Evolutionary conservation across 2,797 vertebrate genomes (phyloP).

Genomic region (Valencia hispanica): DNA sequence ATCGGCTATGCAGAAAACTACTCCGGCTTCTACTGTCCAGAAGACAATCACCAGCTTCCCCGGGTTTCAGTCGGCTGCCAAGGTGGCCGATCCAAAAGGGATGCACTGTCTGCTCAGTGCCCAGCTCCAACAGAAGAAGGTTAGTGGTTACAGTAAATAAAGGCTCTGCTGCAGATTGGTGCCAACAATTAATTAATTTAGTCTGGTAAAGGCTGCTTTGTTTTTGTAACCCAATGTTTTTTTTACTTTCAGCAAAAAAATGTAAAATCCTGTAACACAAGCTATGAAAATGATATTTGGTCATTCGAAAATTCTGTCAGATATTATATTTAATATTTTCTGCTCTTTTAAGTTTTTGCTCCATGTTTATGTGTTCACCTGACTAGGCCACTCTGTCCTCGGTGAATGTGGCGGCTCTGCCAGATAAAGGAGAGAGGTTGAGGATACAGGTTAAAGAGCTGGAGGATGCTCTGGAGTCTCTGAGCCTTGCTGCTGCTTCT

Average conservation of each 20-base stretch:
- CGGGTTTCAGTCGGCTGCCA: conserved; percentile 65
- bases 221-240: too few species aligned
- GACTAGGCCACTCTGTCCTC: conserved; percentile 84
- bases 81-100: conserved; percentile 54
- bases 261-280: background rate
- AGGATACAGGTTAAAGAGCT: conserved; percentile 88
- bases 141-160: conserved; percentile 44
- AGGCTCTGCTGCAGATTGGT: background rate
- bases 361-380: background rate
- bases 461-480: conserved; percentile 83
- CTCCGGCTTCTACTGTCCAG: conserved; percentile 61
- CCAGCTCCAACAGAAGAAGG: conserved; percentile 92
- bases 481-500: conserved; percentile 76
- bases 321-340: background rate
- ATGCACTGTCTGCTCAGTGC: conserved; percentile 76
- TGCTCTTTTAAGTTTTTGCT: background rate
- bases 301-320: background rate
- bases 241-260: background rate
- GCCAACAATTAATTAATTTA: background rate
- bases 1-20: conserved; percentile 56
- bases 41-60: conserved; percentile 74
- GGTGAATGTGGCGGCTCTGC: conserved; percentile 88
- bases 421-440: conserved; percentile 91
- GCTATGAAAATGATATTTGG: too few species aligned
- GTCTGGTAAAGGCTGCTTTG: background rate